Evolutionary conservation across 2,113 vertebrate species (phyloP).

Genomic region (Syrrhaptes paradoxus): DNA sequence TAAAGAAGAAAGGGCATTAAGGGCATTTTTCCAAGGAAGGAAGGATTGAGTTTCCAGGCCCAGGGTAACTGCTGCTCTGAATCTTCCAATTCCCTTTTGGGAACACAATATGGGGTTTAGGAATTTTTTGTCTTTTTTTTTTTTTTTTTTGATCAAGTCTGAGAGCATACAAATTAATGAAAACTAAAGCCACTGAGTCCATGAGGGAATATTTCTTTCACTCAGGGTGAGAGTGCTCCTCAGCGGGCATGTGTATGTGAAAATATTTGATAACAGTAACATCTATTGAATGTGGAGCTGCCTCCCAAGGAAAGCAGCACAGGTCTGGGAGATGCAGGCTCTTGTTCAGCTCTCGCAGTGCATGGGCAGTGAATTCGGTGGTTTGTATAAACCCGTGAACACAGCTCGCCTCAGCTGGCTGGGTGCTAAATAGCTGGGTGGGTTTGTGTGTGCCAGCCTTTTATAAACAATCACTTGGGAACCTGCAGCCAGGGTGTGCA

Average conservation of each 20-base stretch:
- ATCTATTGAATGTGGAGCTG: neutral
- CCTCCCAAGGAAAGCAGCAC: neutral
- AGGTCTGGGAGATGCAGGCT: accelerated
- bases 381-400: neutral
- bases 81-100: neutral
- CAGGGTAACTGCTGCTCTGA: neutral
- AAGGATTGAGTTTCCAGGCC: neutral
- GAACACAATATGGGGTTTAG: neutral
- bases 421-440: neutral
- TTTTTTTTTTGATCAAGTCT: neutral
- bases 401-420: neutral
- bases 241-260: neutral
- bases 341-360: accelerated
- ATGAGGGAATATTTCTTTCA: neutral
- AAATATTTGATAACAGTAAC: neutral
- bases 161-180: accelerated
- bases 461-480: neutral
- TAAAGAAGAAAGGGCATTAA: neutral
- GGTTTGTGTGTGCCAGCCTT: neutral
- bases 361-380: accelerated
- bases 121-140: neutral
- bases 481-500: neutral
- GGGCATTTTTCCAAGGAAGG: neutral
- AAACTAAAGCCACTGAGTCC: neutral
- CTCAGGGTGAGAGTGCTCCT: neutral